Percentiles rank a stretch among this genome's conserved stretches.
Conservation (phyloP, 2,888 invertebrate species). For the Eupithecia subumbrata region DNA sequence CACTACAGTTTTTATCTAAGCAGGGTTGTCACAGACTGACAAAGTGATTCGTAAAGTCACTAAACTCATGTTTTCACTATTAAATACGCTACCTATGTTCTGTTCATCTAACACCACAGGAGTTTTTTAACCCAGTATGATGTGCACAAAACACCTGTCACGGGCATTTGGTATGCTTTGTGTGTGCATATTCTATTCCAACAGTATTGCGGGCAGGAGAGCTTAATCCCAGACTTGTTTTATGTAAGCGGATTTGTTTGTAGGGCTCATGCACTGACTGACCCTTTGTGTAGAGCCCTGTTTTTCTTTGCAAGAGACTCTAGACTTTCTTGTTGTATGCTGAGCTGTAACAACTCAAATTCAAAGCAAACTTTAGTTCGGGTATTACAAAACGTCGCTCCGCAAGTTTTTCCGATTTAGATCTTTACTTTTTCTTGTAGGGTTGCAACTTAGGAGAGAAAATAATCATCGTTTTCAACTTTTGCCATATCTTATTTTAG, state of each 20-base stretch:
- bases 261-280: conserved; percentile 4
- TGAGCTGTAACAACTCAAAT: background rate
- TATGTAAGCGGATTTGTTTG: conserved; percentile 3
- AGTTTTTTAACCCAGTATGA: conserved; percentile 3
- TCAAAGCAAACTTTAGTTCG: background rate
- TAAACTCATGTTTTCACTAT: background rate
- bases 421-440: background rate
- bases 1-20: background rate
- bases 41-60: background rate
- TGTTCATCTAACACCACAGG: background rate
- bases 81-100: background rate
- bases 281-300: background rate
- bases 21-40: background rate
- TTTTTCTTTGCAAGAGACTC: background rate
- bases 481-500: background rate
- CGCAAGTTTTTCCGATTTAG: background rate
- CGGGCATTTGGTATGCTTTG: conserved; percentile 9
- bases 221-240: background rate
- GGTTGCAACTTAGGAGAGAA: background rate
- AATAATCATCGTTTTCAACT: background rate
- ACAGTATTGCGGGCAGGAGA: conserved; percentile 1
- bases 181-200: conserved; percentile 20
- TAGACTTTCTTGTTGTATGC: background rate
- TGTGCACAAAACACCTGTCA: conserved; percentile 9
- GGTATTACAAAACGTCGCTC: background rate